These are phyloP conservation scores for Polymixis lichenea DNA, from an alignment of 2,888 invertebrate species.

Conservation along the genomic window DNA sequence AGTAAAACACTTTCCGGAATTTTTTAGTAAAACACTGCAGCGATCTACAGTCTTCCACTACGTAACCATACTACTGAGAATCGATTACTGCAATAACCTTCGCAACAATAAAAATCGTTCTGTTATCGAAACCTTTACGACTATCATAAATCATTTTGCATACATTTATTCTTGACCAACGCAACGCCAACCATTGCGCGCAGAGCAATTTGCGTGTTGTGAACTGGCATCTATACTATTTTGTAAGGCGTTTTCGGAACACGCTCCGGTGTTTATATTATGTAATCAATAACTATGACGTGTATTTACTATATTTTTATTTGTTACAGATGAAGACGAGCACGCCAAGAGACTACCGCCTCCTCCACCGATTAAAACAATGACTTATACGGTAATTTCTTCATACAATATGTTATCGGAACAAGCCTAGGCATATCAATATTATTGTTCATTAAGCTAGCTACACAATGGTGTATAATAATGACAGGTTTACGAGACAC, in stretches of 20 bases:
- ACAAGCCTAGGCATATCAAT: background rate
- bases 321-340: slow-evolving; percentile 92
- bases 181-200: slow-evolving; percentile 42
- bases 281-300: background rate
- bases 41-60: background rate
- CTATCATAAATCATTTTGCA: slow-evolving; percentile 58
- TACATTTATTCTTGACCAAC: slow-evolving; percentile 27
- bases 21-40: background rate
- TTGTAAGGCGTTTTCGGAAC: slow-evolving; percentile 55
- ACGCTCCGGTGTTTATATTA: slow-evolving; percentile 4
- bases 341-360: slow-evolving; percentile 92
- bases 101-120: slow-evolving; percentile 43
- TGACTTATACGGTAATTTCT: slow-evolving; percentile 94
- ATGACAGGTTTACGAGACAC: slow-evolving; percentile 23
- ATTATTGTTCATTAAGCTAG: background rate
- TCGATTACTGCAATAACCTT: slow-evolving; percentile 28
- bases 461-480: slow-evolving; percentile 26
- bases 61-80: slow-evolving; percentile 22
- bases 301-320: slow-evolving; percentile 38
- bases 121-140: slow-evolving; percentile 55
- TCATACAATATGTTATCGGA: slow-evolving; percentile 7
- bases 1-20: background rate
- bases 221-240: slow-evolving; percentile 36
- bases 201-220: slow-evolving; percentile 50
- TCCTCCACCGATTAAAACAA: slow-evolving; percentile 93